Evolutionary conservation across 2,113 vertebrate genomes (phyloP).

Genomic region (Nerophis ophidion): DNA sequence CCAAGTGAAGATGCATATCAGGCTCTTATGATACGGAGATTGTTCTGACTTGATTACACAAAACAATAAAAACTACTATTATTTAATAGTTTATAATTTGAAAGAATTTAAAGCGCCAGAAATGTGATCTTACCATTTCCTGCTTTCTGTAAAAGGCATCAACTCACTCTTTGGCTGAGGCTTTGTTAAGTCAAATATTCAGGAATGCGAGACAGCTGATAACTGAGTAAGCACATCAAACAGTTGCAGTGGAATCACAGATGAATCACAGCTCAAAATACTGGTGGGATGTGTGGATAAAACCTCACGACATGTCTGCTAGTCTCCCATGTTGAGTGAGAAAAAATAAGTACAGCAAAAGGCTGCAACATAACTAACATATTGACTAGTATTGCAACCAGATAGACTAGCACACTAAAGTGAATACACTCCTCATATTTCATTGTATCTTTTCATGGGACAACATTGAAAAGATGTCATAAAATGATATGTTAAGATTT

Average conservation of each 20-base stretch:
- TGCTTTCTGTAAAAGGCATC: not conserved
- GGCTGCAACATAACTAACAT: not conserved
- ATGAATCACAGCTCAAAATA: conserved; percentile 32
- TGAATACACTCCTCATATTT: no score
- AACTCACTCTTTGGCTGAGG: not conserved
- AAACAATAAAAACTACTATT: no score
- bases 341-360: conserved; percentile 6
- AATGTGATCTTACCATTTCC: no score
- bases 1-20: no score
- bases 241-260: conserved; percentile 38
- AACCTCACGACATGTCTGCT: conserved; percentile 18
- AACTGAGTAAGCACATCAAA: conserved; percentile 17
- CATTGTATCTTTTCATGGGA: no score
- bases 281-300: conserved; percentile 15
- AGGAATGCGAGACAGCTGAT: conserved; percentile 4
- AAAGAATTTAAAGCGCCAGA: no score
- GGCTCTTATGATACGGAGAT: no score
- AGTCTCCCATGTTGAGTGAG: not conserved
- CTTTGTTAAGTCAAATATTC: not conserved
- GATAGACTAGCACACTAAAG: no score
- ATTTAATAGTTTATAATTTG: no score
- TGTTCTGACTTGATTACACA: no score
- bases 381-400: not conserved
- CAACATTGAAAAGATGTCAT: no score
- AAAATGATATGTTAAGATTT: no score